These are phyloP conservation scores for Rhagoletis zephyria DNA, from an alignment of 1,140 invertebrate genomes.

Conservation along the genomic window DNA sequence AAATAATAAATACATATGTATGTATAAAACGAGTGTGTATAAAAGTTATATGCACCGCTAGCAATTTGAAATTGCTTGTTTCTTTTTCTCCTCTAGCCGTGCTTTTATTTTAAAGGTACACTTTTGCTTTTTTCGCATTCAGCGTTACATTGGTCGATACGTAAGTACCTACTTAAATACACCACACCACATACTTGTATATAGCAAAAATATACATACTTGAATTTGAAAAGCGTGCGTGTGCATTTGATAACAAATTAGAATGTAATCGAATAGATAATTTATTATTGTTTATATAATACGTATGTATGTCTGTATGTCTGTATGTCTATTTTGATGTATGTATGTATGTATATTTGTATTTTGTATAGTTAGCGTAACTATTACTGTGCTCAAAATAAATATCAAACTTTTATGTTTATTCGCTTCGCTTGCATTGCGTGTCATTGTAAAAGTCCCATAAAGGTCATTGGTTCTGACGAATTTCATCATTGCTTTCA, in stretches of 20 bases:
- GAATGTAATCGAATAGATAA: neutral
- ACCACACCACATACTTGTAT: neutral
- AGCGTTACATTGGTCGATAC: neutral
- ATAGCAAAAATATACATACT: neutral
- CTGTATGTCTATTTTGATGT: slow-evolving; percentile 40
- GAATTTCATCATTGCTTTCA: neutral
- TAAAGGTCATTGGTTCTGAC: slow-evolving; percentile 33
- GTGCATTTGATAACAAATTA: neutral
- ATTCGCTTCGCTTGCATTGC: neutral
- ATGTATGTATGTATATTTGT: neutral
- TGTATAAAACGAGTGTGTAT: no score
- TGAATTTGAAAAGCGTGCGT: neutral
- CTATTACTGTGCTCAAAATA: slow-evolving; percentile 29
- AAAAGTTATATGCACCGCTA: neutral
- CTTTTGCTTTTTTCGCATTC: neutral
- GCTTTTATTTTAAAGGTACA: slow-evolving; percentile 3
- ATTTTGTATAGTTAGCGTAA: neutral
- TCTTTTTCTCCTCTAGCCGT: neutral
- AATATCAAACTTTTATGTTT: slow-evolving; percentile 51
- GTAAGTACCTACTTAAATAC: neutral
- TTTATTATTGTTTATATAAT: neutral
- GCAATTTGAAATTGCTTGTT: neutral
- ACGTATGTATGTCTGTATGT: neutral
- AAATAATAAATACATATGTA: slow-evolving; percentile 5
- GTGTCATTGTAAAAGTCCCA: slow-evolving; percentile 39